These are phyloP conservation scores for Rhineura floridana DNA, from an alignment of 2,113 vertebrate species.

Conservation along the genomic window DNA sequence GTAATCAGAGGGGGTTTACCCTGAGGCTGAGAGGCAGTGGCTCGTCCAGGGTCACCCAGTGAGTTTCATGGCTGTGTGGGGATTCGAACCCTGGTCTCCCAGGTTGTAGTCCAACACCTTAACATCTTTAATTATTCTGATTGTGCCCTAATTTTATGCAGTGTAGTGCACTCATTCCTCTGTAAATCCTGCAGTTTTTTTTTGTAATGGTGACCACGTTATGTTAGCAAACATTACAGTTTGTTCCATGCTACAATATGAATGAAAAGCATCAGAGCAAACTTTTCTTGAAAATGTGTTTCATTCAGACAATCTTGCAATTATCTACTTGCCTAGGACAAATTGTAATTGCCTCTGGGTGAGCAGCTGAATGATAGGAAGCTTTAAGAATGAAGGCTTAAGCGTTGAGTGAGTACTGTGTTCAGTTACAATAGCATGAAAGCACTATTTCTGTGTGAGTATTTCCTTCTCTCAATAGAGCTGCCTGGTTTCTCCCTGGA, in stretches of 20 bases:
- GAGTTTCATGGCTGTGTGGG: no score
- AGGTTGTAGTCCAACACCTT: no score
- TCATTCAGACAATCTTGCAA: background rate
- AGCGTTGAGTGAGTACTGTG: background rate
- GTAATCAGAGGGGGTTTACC: no score
- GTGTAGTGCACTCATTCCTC: background rate
- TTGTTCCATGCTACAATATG: background rate
- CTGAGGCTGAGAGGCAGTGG: no score
- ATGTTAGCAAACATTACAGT: background rate
- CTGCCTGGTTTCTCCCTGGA: background rate
- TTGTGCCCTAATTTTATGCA: background rate
- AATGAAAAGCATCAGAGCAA: conserved; percentile 6
- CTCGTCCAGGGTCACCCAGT: no score
- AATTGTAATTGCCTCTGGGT: background rate
- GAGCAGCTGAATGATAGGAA: background rate
- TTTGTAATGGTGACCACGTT: background rate
- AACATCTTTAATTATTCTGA: background rate
- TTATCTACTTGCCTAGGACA: background rate
- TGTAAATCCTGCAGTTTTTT: background rate
- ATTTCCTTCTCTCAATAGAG: background rate
- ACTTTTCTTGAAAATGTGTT: background rate
- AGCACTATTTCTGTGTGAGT: background rate
- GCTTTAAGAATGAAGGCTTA: background rate
- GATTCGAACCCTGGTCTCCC: no score
- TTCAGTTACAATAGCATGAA: background rate